Percentiles rank a stretch among this genome's conserved stretches.
Evolutionary conservation across 1,140 invertebrate genomes (phyloP).

Genomic region (Rhyzopertha dominica): DNA sequence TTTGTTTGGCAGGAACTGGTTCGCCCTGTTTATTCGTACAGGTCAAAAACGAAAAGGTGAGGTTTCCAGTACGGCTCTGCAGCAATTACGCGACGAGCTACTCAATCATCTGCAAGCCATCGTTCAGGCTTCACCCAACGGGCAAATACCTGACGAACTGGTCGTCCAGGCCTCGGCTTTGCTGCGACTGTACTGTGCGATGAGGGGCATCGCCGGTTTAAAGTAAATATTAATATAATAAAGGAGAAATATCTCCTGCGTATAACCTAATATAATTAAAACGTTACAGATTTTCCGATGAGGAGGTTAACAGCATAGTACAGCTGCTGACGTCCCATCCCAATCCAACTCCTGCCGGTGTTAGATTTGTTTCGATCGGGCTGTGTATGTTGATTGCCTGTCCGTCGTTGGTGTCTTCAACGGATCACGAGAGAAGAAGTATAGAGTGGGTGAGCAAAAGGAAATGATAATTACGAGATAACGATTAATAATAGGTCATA

Average conservation of each 20-base stretch:
- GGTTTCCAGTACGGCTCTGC: conserved; percentile 61
- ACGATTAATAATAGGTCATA: neutral
- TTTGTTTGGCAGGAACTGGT: conserved; percentile 63
- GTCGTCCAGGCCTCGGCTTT: conserved; percentile 78
- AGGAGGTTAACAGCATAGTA: conserved; percentile 81
- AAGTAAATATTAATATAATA: conserved; percentile 57
- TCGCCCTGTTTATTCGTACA: conserved; percentile 83
- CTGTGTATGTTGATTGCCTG: conserved; percentile 94
- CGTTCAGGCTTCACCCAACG: conserved; percentile 50
- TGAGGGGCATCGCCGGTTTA: conserved; percentile 86
- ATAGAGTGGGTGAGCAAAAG: conserved; percentile 70
- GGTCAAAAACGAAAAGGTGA: conserved; percentile 86
- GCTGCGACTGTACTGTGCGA: conserved; percentile 82
- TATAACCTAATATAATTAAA: too few species aligned
- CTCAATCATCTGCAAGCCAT: conserved; percentile 63
- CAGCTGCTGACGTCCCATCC: conserved; percentile 85
- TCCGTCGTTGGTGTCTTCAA: conserved; percentile 73
- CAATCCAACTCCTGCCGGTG: conserved; percentile 82
- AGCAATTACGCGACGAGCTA: conserved; percentile 73
- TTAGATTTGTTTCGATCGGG: conserved; percentile 87
- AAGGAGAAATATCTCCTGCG: neutral
- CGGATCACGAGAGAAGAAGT: conserved; percentile 81
- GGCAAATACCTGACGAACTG: conserved; percentile 57
- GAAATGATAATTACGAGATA: neutral
- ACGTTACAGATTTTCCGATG: conserved; percentile 78